Conservation (phyloP, 2,888 invertebrate genomes). For the Cataglyphis rosenhaueri region DNA sequence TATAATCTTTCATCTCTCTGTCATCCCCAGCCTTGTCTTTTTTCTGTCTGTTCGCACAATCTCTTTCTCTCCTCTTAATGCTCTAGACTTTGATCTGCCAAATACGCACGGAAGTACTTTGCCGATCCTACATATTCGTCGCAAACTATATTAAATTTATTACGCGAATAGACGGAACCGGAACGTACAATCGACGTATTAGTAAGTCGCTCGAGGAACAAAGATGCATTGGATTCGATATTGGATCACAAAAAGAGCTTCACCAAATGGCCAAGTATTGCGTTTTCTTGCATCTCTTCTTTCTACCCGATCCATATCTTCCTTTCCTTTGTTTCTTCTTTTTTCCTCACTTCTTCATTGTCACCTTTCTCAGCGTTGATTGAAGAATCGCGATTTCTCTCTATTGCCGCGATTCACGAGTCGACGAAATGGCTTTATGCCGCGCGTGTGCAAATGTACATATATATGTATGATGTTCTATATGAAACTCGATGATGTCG, state of each 20-base stretch:
- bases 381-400: constrained; percentile 34
- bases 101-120: constrained; percentile 14
- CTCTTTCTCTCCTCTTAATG: constrained; percentile 28
- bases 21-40: constrained; percentile 42
- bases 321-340: not conserved
- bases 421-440: constrained; percentile 52
- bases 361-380: not conserved
- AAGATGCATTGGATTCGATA: constrained; percentile 1
- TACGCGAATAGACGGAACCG: constrained; percentile 31
- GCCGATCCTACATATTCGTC: not conserved
- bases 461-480: constrained; percentile 13
- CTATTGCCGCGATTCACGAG: constrained; percentile 40
- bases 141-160: not conserved
- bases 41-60: constrained; percentile 34
- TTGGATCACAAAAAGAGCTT: constrained; percentile 14
- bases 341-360: not conserved
- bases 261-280: constrained; percentile 21
- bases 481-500: constrained; percentile 57
- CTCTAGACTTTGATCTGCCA: not conserved
- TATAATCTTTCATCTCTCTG: constrained; percentile 61
- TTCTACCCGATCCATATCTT: not conserved
- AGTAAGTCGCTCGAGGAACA: constrained; percentile 8
- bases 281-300: not conserved
- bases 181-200: constrained; percentile 23
- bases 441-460: constrained; percentile 15